These are phyloP conservation scores for Lasius fuliginosus DNA, from an alignment of 2,888 invertebrate genomes.

Conservation along the genomic window DNA sequence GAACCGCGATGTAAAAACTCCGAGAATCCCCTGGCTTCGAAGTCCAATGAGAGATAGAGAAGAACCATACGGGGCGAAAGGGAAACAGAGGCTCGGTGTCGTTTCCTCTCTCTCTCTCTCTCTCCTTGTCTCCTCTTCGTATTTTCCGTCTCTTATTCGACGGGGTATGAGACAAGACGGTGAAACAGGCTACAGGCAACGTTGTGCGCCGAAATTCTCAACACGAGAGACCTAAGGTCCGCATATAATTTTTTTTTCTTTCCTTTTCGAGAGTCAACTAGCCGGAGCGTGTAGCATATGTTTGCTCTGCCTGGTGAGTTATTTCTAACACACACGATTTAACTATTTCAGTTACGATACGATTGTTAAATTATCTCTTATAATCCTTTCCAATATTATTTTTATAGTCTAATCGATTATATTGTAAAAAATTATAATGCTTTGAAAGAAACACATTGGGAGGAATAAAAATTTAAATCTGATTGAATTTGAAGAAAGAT, in stretches of 20 bases:
- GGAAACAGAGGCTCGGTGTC: conserved; percentile 71
- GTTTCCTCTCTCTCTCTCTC: conserved; percentile 61
- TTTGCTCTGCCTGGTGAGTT: conserved; percentile 74
- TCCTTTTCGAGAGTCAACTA: conserved; percentile 73
- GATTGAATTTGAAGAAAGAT: neutral
- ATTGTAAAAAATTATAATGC: neutral
- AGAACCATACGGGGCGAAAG: conserved; percentile 60
- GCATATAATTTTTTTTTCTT: conserved; percentile 70
- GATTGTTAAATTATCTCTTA: conserved; percentile 84
- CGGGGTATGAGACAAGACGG: conserved; percentile 42
- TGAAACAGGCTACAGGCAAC: conserved; percentile 72
- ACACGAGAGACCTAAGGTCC: conserved; percentile 79
- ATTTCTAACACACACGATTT: conserved; percentile 78
- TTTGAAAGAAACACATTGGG: neutral
- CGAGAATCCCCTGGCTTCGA: conserved; percentile 82
- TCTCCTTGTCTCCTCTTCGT: conserved; percentile 18
- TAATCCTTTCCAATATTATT: conserved; percentile 61
- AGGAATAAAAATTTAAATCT: neutral
- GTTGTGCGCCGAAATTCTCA: conserved; percentile 74
- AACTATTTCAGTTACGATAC: conserved; percentile 75
- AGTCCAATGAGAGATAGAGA: conserved; percentile 71
- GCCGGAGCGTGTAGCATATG: conserved; percentile 77
- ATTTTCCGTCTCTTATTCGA: conserved; percentile 48
- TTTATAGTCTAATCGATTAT: neutral
- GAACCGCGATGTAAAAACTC: conserved; percentile 84